phyloP scores from a whole-genome alignment of 2,888 invertebrate genomes.

The Nezara viridula region DNA sequence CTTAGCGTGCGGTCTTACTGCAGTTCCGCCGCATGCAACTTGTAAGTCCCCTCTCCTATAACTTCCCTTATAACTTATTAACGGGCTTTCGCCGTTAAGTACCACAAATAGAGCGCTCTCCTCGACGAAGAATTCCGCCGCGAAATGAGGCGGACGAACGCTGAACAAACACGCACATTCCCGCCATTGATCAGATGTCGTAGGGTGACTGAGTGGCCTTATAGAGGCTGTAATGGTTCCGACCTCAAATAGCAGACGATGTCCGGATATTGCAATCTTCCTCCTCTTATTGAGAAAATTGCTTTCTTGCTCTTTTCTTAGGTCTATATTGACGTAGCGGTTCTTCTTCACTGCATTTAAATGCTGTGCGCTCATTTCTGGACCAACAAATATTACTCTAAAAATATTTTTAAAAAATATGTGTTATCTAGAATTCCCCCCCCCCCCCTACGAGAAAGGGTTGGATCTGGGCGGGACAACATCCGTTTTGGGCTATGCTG shows the following conservation, averaged over 20 bases:
- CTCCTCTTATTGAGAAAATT: background rate
- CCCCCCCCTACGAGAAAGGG: too few species aligned
- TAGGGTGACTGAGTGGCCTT: background rate
- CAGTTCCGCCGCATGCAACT: conserved; percentile 16
- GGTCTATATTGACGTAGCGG: background rate
- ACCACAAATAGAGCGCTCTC: background rate
- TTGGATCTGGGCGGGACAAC: too few species aligned
- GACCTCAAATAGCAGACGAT: background rate
- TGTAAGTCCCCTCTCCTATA: background rate
- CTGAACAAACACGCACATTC: background rate
- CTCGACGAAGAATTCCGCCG: background rate
- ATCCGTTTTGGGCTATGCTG: too few species aligned
- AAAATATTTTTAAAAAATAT: too few species aligned
- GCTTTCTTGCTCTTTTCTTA: background rate
- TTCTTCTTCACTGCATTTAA: background rate
- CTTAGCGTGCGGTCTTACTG: background rate
- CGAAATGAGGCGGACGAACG: background rate
- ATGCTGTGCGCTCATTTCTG: background rate
- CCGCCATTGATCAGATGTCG: background rate
- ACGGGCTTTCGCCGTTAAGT: background rate
- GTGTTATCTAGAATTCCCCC: too few species aligned
- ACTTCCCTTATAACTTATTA: background rate
- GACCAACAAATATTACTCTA: too few species aligned
- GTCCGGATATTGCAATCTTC: conserved; percentile 6
- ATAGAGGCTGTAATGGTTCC: too few species aligned